Evolutionary conservation across 2,113 vertebrate species (phyloP).

Genomic region (Poeciliopsis retropinna): DNA sequence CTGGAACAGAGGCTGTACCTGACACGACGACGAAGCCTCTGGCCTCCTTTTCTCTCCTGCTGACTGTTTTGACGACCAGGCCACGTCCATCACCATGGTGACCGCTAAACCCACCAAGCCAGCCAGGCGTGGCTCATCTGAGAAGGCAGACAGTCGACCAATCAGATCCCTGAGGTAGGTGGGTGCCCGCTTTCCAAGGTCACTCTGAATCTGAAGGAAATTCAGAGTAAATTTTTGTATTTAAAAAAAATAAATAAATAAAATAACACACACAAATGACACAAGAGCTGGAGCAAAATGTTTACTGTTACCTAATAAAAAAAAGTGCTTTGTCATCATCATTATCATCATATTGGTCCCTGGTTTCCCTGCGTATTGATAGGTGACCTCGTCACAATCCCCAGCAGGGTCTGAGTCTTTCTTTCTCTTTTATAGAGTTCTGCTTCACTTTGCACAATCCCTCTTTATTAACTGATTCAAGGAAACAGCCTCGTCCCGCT

Average conservation of each 20-base stretch:
- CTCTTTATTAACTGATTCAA: slow-evolving; percentile 30
- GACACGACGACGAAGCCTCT: slow-evolving; percentile 39
- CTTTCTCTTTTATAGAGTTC: slow-evolving; percentile 12
- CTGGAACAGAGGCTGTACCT: slow-evolving; percentile 45
- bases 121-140: slow-evolving; percentile 67
- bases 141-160: slow-evolving; percentile 62
- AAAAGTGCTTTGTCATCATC: slow-evolving; percentile 17
- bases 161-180: slow-evolving; percentile 75
- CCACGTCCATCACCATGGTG: slow-evolving; percentile 73
- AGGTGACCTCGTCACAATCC: slow-evolving; percentile 24
- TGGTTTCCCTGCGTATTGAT: slow-evolving; percentile 2
- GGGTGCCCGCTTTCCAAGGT: slow-evolving; percentile 62
- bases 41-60: slow-evolving; percentile 40
- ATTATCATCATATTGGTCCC: neutral
- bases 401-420: neutral
- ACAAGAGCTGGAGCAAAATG: neutral
- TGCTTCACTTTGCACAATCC: slow-evolving; percentile 2
- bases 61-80: slow-evolving; percentile 46
- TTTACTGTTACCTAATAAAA: neutral
- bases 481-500: slow-evolving; percentile 1
- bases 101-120: slow-evolving; percentile 70
- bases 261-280: neutral
- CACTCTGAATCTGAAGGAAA: slow-evolving; percentile 50
- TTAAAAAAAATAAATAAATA: neutral
- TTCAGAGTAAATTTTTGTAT: neutral